Evolutionary conservation across 1,140 invertebrate species (phyloP).

Genomic region (Batillaria attramentaria): DNA sequence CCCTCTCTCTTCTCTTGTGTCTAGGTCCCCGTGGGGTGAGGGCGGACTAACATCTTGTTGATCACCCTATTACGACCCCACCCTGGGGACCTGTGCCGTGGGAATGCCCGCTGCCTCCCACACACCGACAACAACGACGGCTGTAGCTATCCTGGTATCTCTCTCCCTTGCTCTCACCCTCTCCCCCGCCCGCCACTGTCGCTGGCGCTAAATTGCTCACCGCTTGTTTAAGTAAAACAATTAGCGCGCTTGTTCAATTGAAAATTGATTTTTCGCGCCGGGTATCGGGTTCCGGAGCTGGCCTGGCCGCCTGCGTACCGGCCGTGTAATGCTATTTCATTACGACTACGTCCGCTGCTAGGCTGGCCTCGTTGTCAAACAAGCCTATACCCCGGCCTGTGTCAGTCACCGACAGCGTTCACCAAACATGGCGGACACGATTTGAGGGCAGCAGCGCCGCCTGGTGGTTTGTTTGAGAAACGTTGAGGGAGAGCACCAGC

Average conservation of each 20-base stretch:
- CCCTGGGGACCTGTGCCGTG: background rate
- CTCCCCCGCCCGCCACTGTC: background rate
- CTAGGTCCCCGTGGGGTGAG: background rate
- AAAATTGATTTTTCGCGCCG: too few species aligned
- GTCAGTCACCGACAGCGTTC: too few species aligned
- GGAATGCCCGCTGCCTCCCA: background rate
- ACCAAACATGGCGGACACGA: too few species aligned
- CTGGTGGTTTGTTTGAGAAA: slow-evolving; percentile 8
- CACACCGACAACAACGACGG: background rate
- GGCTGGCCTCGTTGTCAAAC: too few species aligned
- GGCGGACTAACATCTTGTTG: slow-evolving; percentile 5
- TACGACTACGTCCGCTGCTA: background rate
- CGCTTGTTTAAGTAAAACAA: too few species aligned
- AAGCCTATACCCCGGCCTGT: too few species aligned
- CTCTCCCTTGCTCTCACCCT: background rate
- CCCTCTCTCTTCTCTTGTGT: too few species aligned
- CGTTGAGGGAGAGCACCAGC: background rate
- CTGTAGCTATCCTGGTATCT: background rate
- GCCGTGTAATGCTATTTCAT: slow-evolving; percentile 14
- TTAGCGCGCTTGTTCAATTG: too few species aligned
- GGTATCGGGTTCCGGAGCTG: too few species aligned
- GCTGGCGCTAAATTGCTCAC: background rate
- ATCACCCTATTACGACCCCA: slow-evolving; percentile 9
- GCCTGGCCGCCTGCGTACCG: too few species aligned
- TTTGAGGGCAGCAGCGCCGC: background rate